Percentiles rank a stretch among this genome's conserved stretches.
phyloP scores from a whole-genome alignment of 2,888 invertebrate species.

The Meandrusa payeni region DNA sequence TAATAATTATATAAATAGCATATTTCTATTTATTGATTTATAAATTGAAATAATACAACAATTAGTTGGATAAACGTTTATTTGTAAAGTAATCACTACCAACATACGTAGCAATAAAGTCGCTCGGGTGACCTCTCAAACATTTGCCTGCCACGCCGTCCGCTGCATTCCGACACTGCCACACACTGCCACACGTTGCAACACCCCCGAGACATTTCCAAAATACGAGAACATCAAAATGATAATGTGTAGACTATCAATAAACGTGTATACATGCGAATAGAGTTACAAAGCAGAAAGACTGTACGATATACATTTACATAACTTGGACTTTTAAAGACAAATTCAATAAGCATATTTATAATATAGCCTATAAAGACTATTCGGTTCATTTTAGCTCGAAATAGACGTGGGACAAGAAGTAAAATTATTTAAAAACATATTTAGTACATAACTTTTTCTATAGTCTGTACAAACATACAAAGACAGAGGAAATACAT shows the following conservation, averaged over 20 bases:
- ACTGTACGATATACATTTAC: slow-evolving; percentile 4
- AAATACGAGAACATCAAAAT: slow-evolving; percentile 67
- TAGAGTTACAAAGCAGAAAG: slow-evolving; percentile 50
- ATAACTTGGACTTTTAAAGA: slow-evolving; percentile 4
- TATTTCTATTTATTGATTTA: too few relatives aligned
- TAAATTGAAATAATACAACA: slow-evolving; percentile 27
- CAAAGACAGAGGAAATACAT: too few relatives aligned
- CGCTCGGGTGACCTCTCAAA: slow-evolving; percentile 54
- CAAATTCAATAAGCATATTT: not conserved
- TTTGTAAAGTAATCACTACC: slow-evolving; percentile 69
- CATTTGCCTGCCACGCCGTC: slow-evolving; percentile 32
- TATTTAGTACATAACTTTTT: too few relatives aligned
- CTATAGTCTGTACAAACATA: too few relatives aligned
- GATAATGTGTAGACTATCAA: slow-evolving; percentile 47
- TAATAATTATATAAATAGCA: too few relatives aligned
- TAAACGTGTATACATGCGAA: slow-evolving; percentile 63
- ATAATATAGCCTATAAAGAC: slow-evolving; percentile 7
- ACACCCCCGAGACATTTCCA: slow-evolving; percentile 57
- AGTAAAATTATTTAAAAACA: too few relatives aligned
- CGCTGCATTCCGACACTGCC: slow-evolving; percentile 48
- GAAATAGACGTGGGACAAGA: too few relatives aligned
- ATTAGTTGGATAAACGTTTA: slow-evolving; percentile 49
- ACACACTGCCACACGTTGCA: slow-evolving; percentile 48
- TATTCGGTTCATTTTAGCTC: not conserved
- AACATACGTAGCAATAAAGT: slow-evolving; percentile 68